Evolutionary conservation across 2,113 vertebrate genomes (phyloP).

Genomic region (Numida meleagris): DNA sequence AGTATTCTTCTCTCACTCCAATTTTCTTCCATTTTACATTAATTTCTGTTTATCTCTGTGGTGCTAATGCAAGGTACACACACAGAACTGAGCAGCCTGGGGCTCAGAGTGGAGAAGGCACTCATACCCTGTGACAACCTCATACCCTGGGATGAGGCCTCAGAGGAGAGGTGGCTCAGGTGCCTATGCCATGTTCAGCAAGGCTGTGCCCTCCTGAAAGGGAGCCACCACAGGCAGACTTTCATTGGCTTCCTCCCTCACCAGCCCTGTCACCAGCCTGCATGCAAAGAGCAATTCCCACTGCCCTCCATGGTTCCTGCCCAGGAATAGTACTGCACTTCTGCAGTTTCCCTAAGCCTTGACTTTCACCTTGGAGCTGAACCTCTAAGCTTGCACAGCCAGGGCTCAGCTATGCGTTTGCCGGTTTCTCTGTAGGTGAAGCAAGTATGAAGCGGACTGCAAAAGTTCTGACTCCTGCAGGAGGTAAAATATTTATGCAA

Average conservation of each 20-base stretch:
- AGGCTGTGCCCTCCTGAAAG: background rate
- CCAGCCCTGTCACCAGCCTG: background rate
- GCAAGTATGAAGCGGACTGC: background rate
- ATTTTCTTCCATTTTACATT: background rate
- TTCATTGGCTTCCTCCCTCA: background rate
- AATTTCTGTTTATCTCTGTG: background rate
- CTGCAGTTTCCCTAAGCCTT: background rate
- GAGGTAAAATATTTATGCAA: background rate
- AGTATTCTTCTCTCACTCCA: background rate
- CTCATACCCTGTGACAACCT: background rate
- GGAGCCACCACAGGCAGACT: rapidly evolving
- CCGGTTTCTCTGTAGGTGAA: background rate
- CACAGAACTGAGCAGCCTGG: rapidly evolving
- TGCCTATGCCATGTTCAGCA: background rate
- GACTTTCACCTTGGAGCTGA: background rate
- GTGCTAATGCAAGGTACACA: background rate
- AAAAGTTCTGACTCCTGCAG: background rate
- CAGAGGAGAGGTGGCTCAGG: background rate
- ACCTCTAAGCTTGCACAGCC: background rate
- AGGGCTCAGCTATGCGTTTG: background rate
- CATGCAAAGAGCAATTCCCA: background rate
- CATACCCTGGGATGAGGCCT: rapidly evolving
- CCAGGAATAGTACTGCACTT: background rate
- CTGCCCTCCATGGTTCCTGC: background rate
- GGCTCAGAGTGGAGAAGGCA: background rate